Base-by-base conservation (phyloP, 2,113 vertebrate species). In the Blennius ocellaris region DNA sequence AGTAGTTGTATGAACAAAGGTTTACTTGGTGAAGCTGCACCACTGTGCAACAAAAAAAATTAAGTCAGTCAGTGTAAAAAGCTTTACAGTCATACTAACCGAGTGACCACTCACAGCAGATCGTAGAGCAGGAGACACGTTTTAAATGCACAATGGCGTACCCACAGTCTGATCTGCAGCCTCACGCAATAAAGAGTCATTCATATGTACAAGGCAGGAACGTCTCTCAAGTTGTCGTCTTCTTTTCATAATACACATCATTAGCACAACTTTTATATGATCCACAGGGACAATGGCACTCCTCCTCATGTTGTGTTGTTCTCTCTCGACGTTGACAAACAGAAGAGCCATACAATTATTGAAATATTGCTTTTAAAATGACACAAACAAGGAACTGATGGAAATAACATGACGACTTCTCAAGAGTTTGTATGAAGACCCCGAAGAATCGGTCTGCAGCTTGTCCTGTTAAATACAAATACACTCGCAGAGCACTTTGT, bases 401-500 rank as follows among this genome's bases (percentile, higher is more conserved):
- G 11, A 8, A 78, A 56, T 36, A 80, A 52, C 14, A 17, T 1
- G 16, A 82, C 12, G 37, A 56, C 37, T 50, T 73, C 38, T 82
- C 60, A 43, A 49, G n/a, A 73, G 56, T 11, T 50, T 45, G 44
- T 52, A 41, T 53, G 72, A 73, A 55, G 51, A 21, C 45, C 21
- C n/a, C 21, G 6, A 64, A 15, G 16, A 11, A 71, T 69, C n/a
- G n/a, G 47, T 82, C 58, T 14, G 14, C n/a, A 48, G 36, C 0
- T 72, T 69, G 53, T 67, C 54, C 21, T 44, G 14, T 82, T 73
- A 74, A 72, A 83, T 73, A 83, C 11, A 65, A 17, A 69, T 54
- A 65, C 16, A 55, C 68, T 66, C 66, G 11, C 37, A 55, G 63
- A 50, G 52, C 68, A 59, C 39, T 62, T 66, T 38, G 44, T 74